These are phyloP conservation scores for Athrips mouffetella DNA, from an alignment of 2,888 invertebrate genomes.

Conservation along the genomic window DNA sequence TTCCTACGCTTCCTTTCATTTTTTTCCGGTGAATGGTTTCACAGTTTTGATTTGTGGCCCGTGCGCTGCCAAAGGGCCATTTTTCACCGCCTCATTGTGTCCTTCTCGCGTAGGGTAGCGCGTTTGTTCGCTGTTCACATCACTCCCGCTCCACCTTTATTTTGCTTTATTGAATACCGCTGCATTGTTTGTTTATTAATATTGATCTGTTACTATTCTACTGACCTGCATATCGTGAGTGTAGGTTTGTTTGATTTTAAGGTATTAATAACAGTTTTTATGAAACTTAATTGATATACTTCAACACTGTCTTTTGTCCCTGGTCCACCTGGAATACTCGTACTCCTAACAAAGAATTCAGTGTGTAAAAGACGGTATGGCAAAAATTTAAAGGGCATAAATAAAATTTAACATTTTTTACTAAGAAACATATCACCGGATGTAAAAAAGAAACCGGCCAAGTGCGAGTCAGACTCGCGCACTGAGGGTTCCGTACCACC, in stretches of 20 bases:
- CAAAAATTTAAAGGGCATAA: too few relatives aligned
- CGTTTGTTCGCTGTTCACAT: slow-evolving; percentile 38
- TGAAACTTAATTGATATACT: too few relatives aligned
- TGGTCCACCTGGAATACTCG: too few relatives aligned
- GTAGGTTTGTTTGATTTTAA: neutral
- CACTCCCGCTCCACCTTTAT: slow-evolving; percentile 50
- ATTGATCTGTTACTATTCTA: neutral
- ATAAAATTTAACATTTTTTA: too few relatives aligned
- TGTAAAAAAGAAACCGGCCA: too few relatives aligned
- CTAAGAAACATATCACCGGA: too few relatives aligned
- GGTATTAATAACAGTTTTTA: too few relatives aligned
- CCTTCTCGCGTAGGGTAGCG: slow-evolving; percentile 46
- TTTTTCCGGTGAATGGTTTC: slow-evolving; percentile 49
- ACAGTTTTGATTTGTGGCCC: slow-evolving; percentile 65
- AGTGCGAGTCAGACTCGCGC: too few relatives aligned
- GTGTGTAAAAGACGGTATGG: too few relatives aligned
- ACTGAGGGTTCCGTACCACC: too few relatives aligned
- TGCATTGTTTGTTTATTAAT: slow-evolving; percentile 8
- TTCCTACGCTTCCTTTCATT: slow-evolving; percentile 49
- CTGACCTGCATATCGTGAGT: neutral
- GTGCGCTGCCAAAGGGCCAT: slow-evolving; percentile 48
- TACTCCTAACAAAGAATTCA: too few relatives aligned
- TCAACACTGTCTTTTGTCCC: too few relatives aligned
- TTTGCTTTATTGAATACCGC: slow-evolving; percentile 29
- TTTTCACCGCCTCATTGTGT: slow-evolving; percentile 66